A percentile compares a stretch with the other conserved stretches of the same genome.
phyloP scores from a whole-genome alignment of 1,140 invertebrate species.

The Triops cancriformis region DNA sequence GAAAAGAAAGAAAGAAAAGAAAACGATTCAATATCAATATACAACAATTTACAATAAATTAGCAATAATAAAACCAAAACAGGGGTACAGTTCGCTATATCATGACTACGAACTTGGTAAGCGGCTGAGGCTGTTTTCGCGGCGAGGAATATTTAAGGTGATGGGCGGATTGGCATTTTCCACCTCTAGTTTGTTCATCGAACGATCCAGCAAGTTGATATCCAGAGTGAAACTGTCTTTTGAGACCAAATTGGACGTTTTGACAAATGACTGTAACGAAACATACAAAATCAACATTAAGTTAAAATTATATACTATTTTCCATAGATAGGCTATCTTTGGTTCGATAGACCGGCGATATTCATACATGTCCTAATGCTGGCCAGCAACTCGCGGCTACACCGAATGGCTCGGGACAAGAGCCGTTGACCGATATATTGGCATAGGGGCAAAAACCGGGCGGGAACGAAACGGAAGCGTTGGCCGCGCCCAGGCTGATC shows the following conservation, averaged over 20 bases:
- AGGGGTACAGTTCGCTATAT: too few relatives aligned
- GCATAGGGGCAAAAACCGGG: slow-evolving; percentile 18
- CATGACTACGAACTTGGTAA: background rate
- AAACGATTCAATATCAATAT: too few relatives aligned
- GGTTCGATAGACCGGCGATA: background rate
- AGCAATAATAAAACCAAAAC: background rate
- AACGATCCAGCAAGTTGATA: slow-evolving; percentile 33
- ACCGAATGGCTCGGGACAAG: slow-evolving; percentile 4
- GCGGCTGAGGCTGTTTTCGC: background rate
- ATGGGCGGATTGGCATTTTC: slow-evolving; percentile 30
- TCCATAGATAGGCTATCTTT: too few relatives aligned
- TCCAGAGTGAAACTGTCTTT: slow-evolving; percentile 35
- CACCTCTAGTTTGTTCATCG: slow-evolving; percentile 32
- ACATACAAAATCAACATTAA: background rate
- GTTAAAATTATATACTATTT: background rate
- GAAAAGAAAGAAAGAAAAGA: too few relatives aligned
- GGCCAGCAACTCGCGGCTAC: slow-evolving; percentile 15
- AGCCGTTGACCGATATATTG: background rate
- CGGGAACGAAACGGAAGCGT: slow-evolving; percentile 5
- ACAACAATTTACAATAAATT: too few relatives aligned
- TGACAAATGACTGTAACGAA: background rate
- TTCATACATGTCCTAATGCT: background rate
- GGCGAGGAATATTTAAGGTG: slow-evolving; percentile 10
- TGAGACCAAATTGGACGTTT: slow-evolving; percentile 31
- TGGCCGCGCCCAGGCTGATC: background rate